A percentile compares a stretch with the other conserved stretches of the same genome.
Evolutionary conservation across 2,113 vertebrate species (phyloP).

Genomic region (Egretta garzetta): DNA sequence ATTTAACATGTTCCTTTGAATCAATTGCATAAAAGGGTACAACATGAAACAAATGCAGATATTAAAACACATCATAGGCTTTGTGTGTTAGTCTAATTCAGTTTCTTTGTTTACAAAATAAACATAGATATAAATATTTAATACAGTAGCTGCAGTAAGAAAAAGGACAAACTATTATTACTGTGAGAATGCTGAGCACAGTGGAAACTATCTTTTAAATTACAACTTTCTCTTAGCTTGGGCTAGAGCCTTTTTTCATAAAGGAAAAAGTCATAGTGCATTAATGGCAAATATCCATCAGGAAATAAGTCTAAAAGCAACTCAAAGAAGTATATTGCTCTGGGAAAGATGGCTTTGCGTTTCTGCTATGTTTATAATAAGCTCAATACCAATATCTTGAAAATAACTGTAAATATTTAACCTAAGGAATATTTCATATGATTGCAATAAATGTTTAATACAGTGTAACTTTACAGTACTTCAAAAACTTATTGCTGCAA

Average conservation of each 20-base stretch:
- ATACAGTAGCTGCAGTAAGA: conserved; percentile 52
- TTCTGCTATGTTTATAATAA: conserved; percentile 27
- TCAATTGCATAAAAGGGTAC: conserved; percentile 57
- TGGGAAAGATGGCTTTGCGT: conserved; percentile 29
- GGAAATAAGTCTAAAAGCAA: conserved; percentile 42
- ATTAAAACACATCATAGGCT: conserved; percentile 67
- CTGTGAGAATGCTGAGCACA: conserved; percentile 29
- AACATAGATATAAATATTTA: conserved; percentile 78
- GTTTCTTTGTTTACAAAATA: conserved; percentile 77
- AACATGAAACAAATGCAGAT: conserved; percentile 66
- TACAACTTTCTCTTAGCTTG: conserved; percentile 31
- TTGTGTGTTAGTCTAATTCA: conserved; percentile 68
- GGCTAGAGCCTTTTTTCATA: conserved; percentile 17
- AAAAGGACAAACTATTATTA: conserved; percentile 69
- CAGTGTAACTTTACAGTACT: conserved; percentile 46
- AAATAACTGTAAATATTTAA: conserved; percentile 69
- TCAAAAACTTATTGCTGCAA: conserved; percentile 48
- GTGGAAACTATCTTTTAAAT: conserved; percentile 61
- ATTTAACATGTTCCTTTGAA: conserved; percentile 69
- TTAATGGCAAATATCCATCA: conserved; percentile 53
- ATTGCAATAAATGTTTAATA: conserved; percentile 58
- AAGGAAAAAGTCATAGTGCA: conserved; percentile 28
- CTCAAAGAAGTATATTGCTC: conserved; percentile 21
- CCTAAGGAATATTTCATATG: conserved; percentile 25
- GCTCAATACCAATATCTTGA: conserved; percentile 34